Evolutionary conservation across 2,888 invertebrate species (phyloP).

Genomic region (Ommatoiulus sabulosus): DNA sequence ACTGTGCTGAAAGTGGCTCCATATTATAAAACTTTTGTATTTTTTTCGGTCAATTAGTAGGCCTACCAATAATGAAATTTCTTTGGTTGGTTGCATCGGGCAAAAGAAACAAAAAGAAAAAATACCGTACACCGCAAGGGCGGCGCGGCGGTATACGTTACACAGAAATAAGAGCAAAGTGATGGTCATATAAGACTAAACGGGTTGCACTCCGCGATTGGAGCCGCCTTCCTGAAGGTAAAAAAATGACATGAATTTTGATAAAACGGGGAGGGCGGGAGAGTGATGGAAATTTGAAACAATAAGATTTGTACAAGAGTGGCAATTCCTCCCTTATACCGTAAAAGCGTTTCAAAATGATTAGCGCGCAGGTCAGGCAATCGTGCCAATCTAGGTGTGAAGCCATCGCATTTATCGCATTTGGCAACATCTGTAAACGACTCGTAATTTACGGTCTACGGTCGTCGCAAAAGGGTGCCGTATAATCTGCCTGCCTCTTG

Average conservation of each 20-base stretch:
- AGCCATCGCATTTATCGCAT: conserved; percentile 41
- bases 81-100: no score
- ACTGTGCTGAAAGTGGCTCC: no score
- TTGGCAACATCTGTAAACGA: conserved; percentile 16
- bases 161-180: no score
- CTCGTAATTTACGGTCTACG: conserved; percentile 24
- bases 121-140: no score
- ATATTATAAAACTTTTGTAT: no score
- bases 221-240: background rate
- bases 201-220: background rate
- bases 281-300: conserved; percentile 3
- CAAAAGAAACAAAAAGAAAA: no score
- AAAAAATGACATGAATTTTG: background rate
- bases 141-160: no score
- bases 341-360: background rate
- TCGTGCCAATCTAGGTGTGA: conserved; percentile 23
- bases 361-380: conserved; percentile 14
- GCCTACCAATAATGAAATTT: no score
- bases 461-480: background rate
- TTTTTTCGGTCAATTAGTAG: no score
- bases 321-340: conserved; percentile 13
- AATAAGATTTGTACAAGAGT: conserved; percentile 25
- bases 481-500: background rate
- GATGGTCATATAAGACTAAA: background rate
- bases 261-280: background rate